These are phyloP conservation scores for Leiothrix lutea DNA, from an alignment of 2,113 vertebrate species.

Conservation along the genomic window DNA sequence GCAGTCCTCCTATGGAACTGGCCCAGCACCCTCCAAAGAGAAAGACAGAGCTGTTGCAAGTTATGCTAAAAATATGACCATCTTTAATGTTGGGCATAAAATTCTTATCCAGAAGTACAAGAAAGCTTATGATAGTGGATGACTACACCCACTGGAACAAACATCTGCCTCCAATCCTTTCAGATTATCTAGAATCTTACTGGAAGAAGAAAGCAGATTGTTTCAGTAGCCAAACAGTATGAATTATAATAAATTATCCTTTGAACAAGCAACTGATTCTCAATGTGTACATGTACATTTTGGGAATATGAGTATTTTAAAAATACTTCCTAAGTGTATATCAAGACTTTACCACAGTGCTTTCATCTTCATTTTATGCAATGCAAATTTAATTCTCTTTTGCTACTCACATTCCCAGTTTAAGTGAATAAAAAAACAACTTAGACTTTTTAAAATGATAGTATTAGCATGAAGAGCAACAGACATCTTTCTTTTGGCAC, in stretches of 20 bases:
- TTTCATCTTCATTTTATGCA: constrained; percentile 4
- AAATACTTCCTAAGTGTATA: background rate
- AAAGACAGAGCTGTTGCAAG: background rate
- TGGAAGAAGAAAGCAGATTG: background rate
- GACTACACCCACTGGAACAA: background rate
- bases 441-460: background rate
- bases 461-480: background rate
- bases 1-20: background rate
- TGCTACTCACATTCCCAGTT: background rate
- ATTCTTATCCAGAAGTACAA: background rate
- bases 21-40: background rate
- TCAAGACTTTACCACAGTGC: background rate
- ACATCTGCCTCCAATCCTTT: background rate
- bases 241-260: background rate
- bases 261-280: background rate
- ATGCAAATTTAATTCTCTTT: background rate
- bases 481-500: background rate
- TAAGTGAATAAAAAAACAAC: background rate
- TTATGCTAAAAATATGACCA: background rate
- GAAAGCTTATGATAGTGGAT: background rate
- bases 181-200: background rate
- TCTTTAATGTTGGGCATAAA: background rate
- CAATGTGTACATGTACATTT: background rate
- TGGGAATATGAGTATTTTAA: background rate
- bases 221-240: background rate